Base-by-base conservation (phyloP, 2,797 vertebrate species). In the Argyrosomus regius region DNA sequence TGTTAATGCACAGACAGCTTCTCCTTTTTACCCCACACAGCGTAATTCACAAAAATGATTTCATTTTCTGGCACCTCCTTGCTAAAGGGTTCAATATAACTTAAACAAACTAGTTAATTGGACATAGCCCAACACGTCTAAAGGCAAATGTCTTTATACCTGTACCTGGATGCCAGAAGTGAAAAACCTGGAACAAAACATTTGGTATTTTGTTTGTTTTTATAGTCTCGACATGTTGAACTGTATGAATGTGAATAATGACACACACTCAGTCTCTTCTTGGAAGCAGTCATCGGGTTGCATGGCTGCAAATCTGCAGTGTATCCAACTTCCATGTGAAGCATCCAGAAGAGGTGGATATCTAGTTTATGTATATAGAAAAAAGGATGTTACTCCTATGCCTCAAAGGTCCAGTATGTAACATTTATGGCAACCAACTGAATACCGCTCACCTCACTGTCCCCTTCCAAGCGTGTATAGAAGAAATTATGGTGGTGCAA, bases 301-400 rank as follows among this genome's bases (percentile, higher is more conserved):
- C 35, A 39, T 39, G 35, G 8, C 35, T 39, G 35, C 8, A 39
- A 9, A 39, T 39, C 26, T 3, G 3, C 13, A 43, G 31, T 1
- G 14, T 41, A 11, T 24, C 10, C 4, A 39, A 5, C 16, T 28
- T 64, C 28, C 28, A 18, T 16, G 13, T 18, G 17, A 48, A 54
- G 17, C 22, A 54, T 31, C 4, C 24, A 18, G 35, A 64, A 56
- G n/a, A 75, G 48, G 24, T 50, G 46, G 45, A 65, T 58, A 41
- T 73, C 17, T 9, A 39, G 13, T n/a, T 69, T 75, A 78, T 67
- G n/a, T 35, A 59, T 54, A 26, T 17, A 35, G 54, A 75, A 41
- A 11, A 75, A 64, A 71, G 56, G 1, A 62, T 79, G 56, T 60
- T 31, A 9, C 26, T 60, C 17, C 13, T n/a, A 60, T 39, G 14